Conservation (phyloP, 2,888 invertebrate genomes). For the Eilema depressum region DNA sequence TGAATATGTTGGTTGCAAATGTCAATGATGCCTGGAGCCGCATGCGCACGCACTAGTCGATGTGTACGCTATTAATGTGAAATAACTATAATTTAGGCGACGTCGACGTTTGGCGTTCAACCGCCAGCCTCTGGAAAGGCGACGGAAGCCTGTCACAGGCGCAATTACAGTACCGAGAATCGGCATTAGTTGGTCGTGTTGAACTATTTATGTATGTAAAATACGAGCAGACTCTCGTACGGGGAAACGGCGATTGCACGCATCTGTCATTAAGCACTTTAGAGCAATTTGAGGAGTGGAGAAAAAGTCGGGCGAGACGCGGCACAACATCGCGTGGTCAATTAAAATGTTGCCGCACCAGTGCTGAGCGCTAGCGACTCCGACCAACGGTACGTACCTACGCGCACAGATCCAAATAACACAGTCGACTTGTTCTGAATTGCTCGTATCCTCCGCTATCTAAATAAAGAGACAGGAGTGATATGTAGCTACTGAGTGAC, state of each 20-base stretch:
- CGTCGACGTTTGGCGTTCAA: conserved; percentile 75
- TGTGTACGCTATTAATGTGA: conserved; percentile 80
- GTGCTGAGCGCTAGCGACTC: conserved; percentile 62
- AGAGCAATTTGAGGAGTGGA: conserved; percentile 84
- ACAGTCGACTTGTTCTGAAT: conserved; percentile 70
- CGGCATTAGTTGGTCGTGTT: conserved; percentile 83
- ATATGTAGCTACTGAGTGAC: conserved; percentile 29
- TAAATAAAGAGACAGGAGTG: conserved; percentile 63
- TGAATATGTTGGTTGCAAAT: conserved; percentile 66
- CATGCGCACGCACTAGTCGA: conserved; percentile 76
- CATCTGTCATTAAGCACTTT: conserved; percentile 87
- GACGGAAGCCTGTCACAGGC: conserved; percentile 86
- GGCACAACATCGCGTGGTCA: conserved; percentile 84
- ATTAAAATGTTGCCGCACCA: conserved; percentile 83
- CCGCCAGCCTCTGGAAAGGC: conserved; percentile 77
- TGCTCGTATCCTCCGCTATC: conserved; percentile 77
- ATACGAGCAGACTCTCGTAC: conserved; percentile 84
- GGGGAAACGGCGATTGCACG: conserved; percentile 86
- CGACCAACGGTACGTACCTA: conserved; percentile 68
- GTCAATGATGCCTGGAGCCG: conserved; percentile 72
- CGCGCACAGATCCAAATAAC: conserved; percentile 65
- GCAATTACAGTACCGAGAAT: conserved; percentile 86
- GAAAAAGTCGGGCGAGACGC: conserved; percentile 83
- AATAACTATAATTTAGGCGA: conserved; percentile 84
- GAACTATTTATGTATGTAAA: conserved; percentile 87